Conservation (phyloP, 2,888 invertebrate genomes). For the Eupelmus urozonus region DNA sequence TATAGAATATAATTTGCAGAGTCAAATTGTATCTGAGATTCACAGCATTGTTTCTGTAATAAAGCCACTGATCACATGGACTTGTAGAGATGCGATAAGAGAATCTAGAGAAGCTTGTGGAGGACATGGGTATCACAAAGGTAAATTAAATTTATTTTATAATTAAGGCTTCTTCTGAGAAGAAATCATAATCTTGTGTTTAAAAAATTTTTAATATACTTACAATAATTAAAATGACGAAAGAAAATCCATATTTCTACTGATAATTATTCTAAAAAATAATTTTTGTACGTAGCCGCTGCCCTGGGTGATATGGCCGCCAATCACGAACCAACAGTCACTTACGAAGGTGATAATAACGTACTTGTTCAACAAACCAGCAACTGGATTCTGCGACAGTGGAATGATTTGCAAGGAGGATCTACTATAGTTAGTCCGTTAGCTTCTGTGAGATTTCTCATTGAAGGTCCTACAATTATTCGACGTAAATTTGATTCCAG, state of each 20-base stretch:
- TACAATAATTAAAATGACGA: neutral
- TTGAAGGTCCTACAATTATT: slow-evolving; percentile 78
- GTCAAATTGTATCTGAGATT: slow-evolving; percentile 84
- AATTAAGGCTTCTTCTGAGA: neutral
- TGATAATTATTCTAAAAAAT: no score
- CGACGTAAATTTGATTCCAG: slow-evolving; percentile 73
- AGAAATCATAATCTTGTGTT: neutral
- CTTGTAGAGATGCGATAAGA: slow-evolving; percentile 86
- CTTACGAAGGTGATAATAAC: slow-evolving; percentile 96
- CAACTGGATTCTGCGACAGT: slow-evolving; percentile 89
- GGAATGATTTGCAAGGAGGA: slow-evolving; percentile 78
- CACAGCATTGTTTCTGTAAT: slow-evolving; percentile 84
- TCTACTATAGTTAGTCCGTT: slow-evolving; percentile 83
- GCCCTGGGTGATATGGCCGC: slow-evolving; percentile 90
- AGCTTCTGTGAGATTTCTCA: slow-evolving; percentile 84
- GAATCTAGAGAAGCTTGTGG: slow-evolving; percentile 93
- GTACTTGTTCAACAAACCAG: slow-evolving; percentile 93
- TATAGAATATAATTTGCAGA: slow-evolving; percentile 74
- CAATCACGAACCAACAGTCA: slow-evolving; percentile 93
- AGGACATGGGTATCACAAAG: slow-evolving; percentile 90
- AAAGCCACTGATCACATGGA: slow-evolving; percentile 87
- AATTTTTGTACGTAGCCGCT: slow-evolving; percentile 83
- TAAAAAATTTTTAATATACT: slow-evolving; percentile 9
- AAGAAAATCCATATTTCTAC: no score
- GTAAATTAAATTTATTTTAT: slow-evolving; percentile 68